Evolutionary conservation across 2,113 vertebrate genomes (phyloP).

Genomic region (Aspidoscelis tigris): DNA sequence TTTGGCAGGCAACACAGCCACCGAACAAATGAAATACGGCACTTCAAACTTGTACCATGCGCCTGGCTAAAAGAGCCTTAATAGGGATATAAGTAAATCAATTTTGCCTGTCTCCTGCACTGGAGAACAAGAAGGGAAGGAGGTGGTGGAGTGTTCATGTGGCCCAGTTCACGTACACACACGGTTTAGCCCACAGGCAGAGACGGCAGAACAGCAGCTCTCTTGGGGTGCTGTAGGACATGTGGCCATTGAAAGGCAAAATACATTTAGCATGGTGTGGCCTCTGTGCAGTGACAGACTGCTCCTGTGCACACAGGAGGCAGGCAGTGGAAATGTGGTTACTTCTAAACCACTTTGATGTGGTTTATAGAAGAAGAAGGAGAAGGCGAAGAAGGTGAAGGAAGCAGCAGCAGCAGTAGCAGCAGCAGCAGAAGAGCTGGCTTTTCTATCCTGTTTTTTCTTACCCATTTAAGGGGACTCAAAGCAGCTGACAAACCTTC

Average conservation of each 20-base stretch:
- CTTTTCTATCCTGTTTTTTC: too few species aligned
- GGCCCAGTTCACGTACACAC: too few species aligned
- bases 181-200: neutral
- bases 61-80: slow-evolving; percentile 33
- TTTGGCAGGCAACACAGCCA: slow-evolving; percentile 43
- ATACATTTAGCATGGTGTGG: neutral
- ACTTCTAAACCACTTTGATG: too few species aligned
- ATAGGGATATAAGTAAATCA: slow-evolving; percentile 48
- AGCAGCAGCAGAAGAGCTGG: too few species aligned
- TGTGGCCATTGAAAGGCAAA: neutral
- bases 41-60: slow-evolving; percentile 35
- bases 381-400: too few species aligned
- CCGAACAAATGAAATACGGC: slow-evolving; percentile 21
- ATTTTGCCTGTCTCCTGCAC: slow-evolving; percentile 46
- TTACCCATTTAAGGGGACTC: too few species aligned
- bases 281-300: neutral
- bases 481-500: too few species aligned
- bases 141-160: neutral
- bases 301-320: too few species aligned
- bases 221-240: too few species aligned
- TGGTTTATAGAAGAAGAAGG: too few species aligned
- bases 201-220: neutral
- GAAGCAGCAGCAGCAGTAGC: too few species aligned
- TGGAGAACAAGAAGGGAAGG: neutral
- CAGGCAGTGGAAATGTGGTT: too few species aligned